A percentile compares a stretch with the other conserved stretches of the same genome.
Conservation (phyloP, 2,113 vertebrate genomes). For the Ariopsis seemanni region DNA sequence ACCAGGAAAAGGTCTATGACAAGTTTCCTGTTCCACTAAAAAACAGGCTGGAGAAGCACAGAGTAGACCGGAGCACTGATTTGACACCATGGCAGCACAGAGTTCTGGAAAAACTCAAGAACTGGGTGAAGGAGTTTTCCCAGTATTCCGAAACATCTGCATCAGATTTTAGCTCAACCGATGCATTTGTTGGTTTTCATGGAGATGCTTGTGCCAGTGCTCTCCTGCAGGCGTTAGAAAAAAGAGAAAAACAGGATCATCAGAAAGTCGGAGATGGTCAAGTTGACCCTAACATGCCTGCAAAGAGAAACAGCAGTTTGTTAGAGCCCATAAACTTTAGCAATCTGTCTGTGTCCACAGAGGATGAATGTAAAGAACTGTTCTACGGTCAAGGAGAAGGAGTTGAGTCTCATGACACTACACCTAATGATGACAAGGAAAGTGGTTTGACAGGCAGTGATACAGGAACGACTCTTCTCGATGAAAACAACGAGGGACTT, state of each 20-base stretch:
- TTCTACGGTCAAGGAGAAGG: not conserved
- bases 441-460: not conserved
- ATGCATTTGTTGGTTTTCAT: slow-evolving; percentile 74
- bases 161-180: slow-evolving; percentile 61
- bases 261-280: not conserved
- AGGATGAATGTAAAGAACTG: slow-evolving; percentile 28
- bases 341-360: not conserved
- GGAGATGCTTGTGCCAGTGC: slow-evolving; percentile 73
- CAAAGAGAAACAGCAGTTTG: not conserved
- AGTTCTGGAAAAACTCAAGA: slow-evolving; percentile 64
- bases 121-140: slow-evolving; percentile 66
- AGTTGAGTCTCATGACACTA: not conserved
- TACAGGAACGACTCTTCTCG: not conserved
- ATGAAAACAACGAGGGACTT: slow-evolving; percentile 6
- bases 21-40: slow-evolving; percentile 77
- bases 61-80: slow-evolving; percentile 73
- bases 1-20: slow-evolving; percentile 75
- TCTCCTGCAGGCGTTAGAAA: slow-evolving; percentile 70
- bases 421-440: not conserved
- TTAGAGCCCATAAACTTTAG: not conserved
- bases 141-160: not conserved
- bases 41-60: slow-evolving; percentile 79
- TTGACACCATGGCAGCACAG: slow-evolving; percentile 67
- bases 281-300: not conserved
- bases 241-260: slow-evolving; percentile 33